phyloP scores from a whole-genome alignment of 1,140 invertebrate genomes.

The Atta cephalotes region DNA sequence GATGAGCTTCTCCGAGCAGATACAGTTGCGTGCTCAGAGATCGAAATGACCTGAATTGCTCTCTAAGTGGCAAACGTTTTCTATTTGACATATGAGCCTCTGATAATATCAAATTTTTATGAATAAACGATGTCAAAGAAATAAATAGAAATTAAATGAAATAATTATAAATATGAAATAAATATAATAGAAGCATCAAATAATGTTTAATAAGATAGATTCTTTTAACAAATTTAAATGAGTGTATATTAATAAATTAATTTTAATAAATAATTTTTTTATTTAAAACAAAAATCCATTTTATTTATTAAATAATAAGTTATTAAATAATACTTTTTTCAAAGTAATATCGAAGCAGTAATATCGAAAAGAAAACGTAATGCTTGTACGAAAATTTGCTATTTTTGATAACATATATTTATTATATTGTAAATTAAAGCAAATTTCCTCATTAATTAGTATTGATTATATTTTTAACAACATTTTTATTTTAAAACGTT shows the following conservation, averaged over 20 bases:
- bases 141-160: not conserved
- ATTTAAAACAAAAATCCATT: not conserved
- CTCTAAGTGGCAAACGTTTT: not conserved
- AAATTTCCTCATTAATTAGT: not conserved
- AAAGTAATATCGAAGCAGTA: not conserved
- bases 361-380: not conserved
- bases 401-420: not conserved
- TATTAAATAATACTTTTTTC: not conserved
- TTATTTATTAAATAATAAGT: not conserved
- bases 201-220: not conserved
- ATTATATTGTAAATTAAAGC: not conserved
- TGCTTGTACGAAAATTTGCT: not conserved
- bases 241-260: not conserved
- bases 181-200: not conserved
- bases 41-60: not conserved
- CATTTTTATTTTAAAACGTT: not conserved
- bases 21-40: not conserved
- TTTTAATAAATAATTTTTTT: not conserved
- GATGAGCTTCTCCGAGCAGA: not conserved
- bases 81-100: not conserved
- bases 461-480: not conserved
- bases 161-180: not conserved
- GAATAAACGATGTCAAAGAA: not conserved
- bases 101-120: not conserved
- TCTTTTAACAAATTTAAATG: not conserved